A percentile compares a stretch with the other conserved stretches of the same genome.
phyloP scores from a whole-genome alignment of 2,113 vertebrate genomes.

The Calypte anna region DNA sequence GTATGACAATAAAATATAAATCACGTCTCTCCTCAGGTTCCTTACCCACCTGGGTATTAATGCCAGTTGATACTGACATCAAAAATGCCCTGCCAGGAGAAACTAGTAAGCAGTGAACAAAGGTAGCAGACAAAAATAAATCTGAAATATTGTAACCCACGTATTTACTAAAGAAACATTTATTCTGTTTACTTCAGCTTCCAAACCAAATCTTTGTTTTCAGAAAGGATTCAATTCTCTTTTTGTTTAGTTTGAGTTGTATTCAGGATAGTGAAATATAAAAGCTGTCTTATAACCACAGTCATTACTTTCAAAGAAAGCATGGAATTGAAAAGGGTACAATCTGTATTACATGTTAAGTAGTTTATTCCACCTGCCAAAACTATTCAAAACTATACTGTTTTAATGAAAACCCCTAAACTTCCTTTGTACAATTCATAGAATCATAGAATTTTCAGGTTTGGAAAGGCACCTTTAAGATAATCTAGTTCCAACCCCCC shows the following conservation, averaged over 20 bases:
- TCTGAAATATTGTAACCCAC: background rate
- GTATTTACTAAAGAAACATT: background rate
- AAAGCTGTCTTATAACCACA: background rate
- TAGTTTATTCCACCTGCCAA: background rate
- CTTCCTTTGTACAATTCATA: background rate
- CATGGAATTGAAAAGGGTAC: background rate
- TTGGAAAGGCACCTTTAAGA: no score
- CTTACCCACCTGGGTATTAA: background rate
- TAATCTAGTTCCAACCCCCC: no score
- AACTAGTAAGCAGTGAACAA: background rate
- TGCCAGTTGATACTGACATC: background rate
- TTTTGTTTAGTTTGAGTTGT: background rate
- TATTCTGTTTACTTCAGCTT: background rate
- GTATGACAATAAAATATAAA: background rate
- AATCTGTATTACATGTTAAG: background rate
- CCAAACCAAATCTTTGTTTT: background rate
- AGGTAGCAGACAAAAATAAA: background rate
- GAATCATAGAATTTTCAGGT: no score
- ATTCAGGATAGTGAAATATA: background rate
- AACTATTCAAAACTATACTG: background rate
- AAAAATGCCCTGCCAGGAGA: background rate
- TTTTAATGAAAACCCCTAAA: background rate
- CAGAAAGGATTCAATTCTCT: background rate
- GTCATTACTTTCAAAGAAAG: background rate
- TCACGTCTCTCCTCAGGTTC: background rate